Conservation (phyloP, 2,797 vertebrate genomes). For the Myoxocephalus aenaeus region DNA sequence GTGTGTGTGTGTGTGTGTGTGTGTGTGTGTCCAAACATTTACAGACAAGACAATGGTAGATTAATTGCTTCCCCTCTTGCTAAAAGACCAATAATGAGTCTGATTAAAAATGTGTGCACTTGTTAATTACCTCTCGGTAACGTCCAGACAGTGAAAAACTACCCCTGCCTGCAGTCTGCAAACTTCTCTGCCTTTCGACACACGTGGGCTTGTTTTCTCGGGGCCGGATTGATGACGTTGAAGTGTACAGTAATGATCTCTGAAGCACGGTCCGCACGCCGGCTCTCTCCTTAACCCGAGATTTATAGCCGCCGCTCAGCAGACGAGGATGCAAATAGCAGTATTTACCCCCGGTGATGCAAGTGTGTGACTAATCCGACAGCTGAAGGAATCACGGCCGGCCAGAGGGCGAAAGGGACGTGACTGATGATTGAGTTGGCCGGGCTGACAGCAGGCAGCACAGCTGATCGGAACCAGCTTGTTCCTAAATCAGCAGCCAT, state of each 20-base stretch:
- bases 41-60: conserved; percentile 56
- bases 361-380: conserved; percentile 44
- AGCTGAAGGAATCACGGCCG: conserved; percentile 47
- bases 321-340: conserved; percentile 13
- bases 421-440: conserved; percentile 64
- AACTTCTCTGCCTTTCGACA: conserved; percentile 49
- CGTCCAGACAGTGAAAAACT: conserved; percentile 58
- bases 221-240: conserved; percentile 42
- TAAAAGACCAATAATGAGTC: conserved; percentile 70
- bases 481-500: conserved; percentile 54
- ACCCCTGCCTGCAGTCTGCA: conserved; percentile 40
- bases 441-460: conserved; percentile 48
- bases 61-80: conserved; percentile 69
- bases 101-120: conserved; percentile 68
- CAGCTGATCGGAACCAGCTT: conserved; percentile 61
- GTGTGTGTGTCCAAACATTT: conserved; percentile 36
- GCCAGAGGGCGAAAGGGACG: conserved; percentile 44
- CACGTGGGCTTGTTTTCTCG: conserved; percentile 38
- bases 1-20: no score
- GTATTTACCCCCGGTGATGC: conserved; percentile 30
- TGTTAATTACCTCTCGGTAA: conserved; percentile 68
- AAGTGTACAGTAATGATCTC: conserved; percentile 52
- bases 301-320: conserved; percentile 36
- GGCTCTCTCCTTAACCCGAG: conserved; percentile 37
- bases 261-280: neutral